phyloP scores from a whole-genome alignment of 1,140 invertebrate species.

The Leucophenga varia region DNA sequence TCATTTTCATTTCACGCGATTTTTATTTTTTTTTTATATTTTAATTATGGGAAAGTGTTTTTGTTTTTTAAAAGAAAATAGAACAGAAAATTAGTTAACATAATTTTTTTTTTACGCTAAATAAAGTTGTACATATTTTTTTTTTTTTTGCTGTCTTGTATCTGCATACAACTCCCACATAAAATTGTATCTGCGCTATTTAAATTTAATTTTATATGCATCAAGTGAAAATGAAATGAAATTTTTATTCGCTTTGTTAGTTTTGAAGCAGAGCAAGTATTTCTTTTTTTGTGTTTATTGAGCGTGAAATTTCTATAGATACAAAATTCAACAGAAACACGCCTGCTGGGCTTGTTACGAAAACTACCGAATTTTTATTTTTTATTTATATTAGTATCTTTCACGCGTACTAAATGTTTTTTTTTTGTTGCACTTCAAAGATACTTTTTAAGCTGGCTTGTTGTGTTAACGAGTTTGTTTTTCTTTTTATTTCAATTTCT shows the following conservation, averaged over 20 bases:
- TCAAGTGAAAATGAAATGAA: slow-evolving; percentile 48
- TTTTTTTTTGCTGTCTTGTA: slow-evolving; percentile 18
- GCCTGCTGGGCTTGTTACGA: slow-evolving; percentile 2
- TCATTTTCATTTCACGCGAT: slow-evolving; percentile 49
- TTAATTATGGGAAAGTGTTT: slow-evolving; percentile 45
- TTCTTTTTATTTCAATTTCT: slow-evolving; percentile 38
- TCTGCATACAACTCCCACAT: too few relatives aligned
- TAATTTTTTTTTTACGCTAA: too few relatives aligned
- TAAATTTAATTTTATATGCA: slow-evolving; percentile 48
- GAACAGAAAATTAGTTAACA: slow-evolving; percentile 47
- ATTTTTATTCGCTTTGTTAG: too few relatives aligned
- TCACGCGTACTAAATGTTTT: too few relatives aligned
- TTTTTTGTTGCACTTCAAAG: too few relatives aligned
- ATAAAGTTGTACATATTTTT: too few relatives aligned
- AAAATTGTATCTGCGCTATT: too few relatives aligned
- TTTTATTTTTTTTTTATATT: too few relatives aligned
- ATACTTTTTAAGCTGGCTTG: slow-evolving; percentile 18
- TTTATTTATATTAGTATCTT: slow-evolving; percentile 2
- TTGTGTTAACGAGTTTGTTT: slow-evolving; percentile 10
- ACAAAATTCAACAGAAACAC: neutral
- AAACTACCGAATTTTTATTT: slow-evolving; percentile 37
- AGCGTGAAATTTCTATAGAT: slow-evolving; percentile 47
- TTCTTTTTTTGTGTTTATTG: slow-evolving; percentile 47
- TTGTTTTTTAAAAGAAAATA: slow-evolving; percentile 22
- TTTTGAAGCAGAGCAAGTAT: too few relatives aligned